Evolutionary conservation across 2,113 vertebrate species (phyloP).

Genomic region (Pelmatolapia mariae): DNA sequence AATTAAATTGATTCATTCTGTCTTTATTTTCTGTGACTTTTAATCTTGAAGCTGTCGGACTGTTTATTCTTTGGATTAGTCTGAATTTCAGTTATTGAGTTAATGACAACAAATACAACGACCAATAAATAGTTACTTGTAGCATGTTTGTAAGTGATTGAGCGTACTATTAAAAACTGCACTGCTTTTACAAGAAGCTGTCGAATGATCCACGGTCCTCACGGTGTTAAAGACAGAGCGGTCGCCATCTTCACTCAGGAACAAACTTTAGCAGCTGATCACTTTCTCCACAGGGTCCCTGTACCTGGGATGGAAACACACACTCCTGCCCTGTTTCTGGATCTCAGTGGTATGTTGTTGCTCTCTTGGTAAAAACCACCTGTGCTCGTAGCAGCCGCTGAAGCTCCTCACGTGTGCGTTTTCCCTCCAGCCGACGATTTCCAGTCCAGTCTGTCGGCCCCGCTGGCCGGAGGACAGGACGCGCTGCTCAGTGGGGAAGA

Average conservation of each 20-base stretch:
- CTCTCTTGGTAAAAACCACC: not conserved
- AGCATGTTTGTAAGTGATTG: not conserved
- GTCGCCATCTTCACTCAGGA: not conserved
- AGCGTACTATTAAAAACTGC: not conserved
- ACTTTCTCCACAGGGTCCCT: slow-evolving; percentile 80
- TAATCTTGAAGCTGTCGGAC: not conserved
- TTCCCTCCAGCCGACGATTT: slow-evolving; percentile 72
- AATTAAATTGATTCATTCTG: not conserved
- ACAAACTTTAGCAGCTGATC: not conserved
- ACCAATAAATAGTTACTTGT: not conserved
- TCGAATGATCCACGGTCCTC: not conserved
- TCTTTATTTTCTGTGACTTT: not conserved
- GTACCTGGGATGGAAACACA: slow-evolving; percentile 94
- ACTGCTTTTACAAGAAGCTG: not conserved
- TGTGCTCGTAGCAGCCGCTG: not conserved
- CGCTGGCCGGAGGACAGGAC: slow-evolving; percentile 82
- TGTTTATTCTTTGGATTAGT: not conserved
- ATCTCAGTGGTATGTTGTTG: slow-evolving; percentile 82
- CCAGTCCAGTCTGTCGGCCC: slow-evolving; percentile 36
- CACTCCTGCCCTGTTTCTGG: slow-evolving; percentile 93
- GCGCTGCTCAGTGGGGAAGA: slow-evolving; percentile 82
- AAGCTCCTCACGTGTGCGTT: not conserved
- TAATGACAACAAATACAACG: not conserved
- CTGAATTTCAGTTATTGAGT: not conserved
- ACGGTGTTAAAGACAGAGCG: accelerated